These are phyloP conservation scores for Hippocampus barbouri DNA, from an alignment of 2,113 vertebrate genomes.

Conservation along the genomic window DNA sequence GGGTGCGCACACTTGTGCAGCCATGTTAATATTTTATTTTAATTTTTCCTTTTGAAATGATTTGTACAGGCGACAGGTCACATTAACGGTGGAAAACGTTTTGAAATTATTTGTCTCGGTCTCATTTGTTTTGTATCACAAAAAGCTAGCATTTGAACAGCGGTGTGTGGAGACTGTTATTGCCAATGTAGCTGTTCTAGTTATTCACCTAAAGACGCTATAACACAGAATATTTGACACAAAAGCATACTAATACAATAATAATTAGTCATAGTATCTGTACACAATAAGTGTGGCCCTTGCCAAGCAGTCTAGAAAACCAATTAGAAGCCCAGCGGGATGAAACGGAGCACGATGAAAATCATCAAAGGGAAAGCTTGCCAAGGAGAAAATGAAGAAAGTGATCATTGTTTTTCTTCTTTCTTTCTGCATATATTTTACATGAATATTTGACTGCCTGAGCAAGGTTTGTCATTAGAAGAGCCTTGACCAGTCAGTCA, in stretches of 20 bases:
- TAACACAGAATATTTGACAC: constrained; percentile 56
- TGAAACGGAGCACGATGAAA: constrained; percentile 72
- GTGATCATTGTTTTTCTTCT: constrained; percentile 67
- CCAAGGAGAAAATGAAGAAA: constrained; percentile 69
- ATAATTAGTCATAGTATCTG: constrained; percentile 69
- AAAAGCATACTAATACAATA: constrained; percentile 68
- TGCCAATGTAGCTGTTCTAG: constrained; percentile 62
- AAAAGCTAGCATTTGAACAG: no score
- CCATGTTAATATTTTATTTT: no score
- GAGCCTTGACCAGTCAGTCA: constrained; percentile 56
- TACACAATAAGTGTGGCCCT: constrained; percentile 68
- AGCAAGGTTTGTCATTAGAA: constrained; percentile 68
- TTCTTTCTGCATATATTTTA: constrained; percentile 65
- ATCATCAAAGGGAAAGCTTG: constrained; percentile 73
- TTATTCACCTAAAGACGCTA: constrained; percentile 64
- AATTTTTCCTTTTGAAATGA: no score
- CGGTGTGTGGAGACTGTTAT: constrained; percentile 20
- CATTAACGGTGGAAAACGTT: no score
- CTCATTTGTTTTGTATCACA: constrained; percentile 15
- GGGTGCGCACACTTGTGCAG: no score
- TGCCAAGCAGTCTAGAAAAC: constrained; percentile 57
- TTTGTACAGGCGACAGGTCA: no score
- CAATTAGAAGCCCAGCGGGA: constrained; percentile 75
- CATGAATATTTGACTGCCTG: constrained; percentile 65
- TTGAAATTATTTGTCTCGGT: neutral